phyloP scores from a whole-genome alignment of 2,797 vertebrate species.

The Somateria mollissima region DNA sequence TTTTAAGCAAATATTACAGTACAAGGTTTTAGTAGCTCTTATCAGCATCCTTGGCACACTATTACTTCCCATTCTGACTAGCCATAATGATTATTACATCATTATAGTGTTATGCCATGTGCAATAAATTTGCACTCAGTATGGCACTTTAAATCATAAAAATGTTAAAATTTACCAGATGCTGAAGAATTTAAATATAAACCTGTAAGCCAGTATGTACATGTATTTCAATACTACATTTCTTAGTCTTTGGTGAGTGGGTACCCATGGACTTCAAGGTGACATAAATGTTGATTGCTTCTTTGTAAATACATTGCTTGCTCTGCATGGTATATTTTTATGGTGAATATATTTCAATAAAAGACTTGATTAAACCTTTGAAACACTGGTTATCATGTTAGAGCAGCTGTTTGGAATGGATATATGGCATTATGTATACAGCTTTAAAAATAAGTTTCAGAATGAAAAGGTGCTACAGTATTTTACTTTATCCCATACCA shows the following conservation, averaged over 20 bases:
- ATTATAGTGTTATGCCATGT: not conserved
- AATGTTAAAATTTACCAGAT: slow-evolving; percentile 40
- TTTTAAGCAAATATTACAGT: slow-evolving; percentile 37
- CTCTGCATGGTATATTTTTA: slow-evolving; percentile 8
- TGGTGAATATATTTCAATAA: slow-evolving; percentile 9
- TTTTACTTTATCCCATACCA: not conserved
- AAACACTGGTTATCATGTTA: slow-evolving; percentile 13
- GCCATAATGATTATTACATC: slow-evolving; percentile 42
- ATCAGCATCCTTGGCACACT: slow-evolving; percentile 16
- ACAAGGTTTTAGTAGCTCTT: slow-evolving; percentile 34
- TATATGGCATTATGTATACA: not conserved
- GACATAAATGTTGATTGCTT: slow-evolving; percentile 21
- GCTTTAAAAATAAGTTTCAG: not conserved
- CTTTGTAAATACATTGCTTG: not conserved
- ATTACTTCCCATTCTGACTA: slow-evolving; percentile 17
- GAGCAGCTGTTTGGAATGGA: not conserved
- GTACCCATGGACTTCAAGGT: slow-evolving; percentile 2
- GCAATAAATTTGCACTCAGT: slow-evolving; percentile 5
- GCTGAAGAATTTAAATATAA: slow-evolving; percentile 26
- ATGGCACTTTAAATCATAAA: slow-evolving; percentile 41
- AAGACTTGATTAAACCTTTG: not conserved
- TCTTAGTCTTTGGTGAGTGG: not conserved
- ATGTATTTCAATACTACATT: not conserved
- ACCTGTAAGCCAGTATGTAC: not conserved
- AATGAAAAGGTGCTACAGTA: not conserved